Evolutionary conservation across 1,140 invertebrate genomes (phyloP).

Genomic region (Papilio polytes): DNA sequence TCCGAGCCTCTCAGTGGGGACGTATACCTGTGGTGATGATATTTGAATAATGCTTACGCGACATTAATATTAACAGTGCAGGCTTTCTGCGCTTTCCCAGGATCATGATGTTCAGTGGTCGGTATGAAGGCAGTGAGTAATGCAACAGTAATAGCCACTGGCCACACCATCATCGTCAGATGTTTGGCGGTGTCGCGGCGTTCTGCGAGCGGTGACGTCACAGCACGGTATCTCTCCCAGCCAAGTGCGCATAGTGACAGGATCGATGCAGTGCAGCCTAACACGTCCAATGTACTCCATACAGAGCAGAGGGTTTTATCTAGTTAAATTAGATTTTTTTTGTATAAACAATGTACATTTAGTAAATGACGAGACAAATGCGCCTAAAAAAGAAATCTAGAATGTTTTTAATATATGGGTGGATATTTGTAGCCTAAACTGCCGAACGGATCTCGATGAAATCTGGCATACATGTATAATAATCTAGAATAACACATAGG

Average conservation of each 20-base stretch:
- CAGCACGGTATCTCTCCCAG: slow-evolving; percentile 86
- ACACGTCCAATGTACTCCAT: slow-evolving; percentile 86
- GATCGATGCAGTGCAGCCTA: slow-evolving; percentile 87
- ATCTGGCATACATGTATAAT: too few relatives aligned
- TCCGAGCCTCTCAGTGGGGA: too few relatives aligned
- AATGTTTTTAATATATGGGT: too few relatives aligned
- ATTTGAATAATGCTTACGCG: slow-evolving; percentile 65
- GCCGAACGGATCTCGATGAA: too few relatives aligned
- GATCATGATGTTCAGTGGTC: slow-evolving; percentile 58
- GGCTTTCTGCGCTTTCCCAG: slow-evolving; percentile 69
- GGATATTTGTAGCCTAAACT: too few relatives aligned
- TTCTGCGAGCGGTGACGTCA: slow-evolving; percentile 82
- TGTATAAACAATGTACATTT: too few relatives aligned
- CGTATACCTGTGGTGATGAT: background rate
- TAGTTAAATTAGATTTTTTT: slow-evolving; percentile 45
- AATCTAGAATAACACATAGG: too few relatives aligned
- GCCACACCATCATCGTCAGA: slow-evolving; percentile 61
- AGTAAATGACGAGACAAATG: too few relatives aligned
- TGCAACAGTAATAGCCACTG: slow-evolving; percentile 76
- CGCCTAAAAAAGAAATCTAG: too few relatives aligned
- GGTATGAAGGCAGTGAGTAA: slow-evolving; percentile 69
- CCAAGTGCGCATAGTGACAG: slow-evolving; percentile 86
- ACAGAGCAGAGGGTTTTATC: slow-evolving; percentile 84
- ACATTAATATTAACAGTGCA: slow-evolving; percentile 86
- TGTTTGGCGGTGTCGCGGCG: slow-evolving; percentile 55